Conservation (phyloP, 2,113 vertebrate genomes). For the Mionectes macconnelli region DNA sequence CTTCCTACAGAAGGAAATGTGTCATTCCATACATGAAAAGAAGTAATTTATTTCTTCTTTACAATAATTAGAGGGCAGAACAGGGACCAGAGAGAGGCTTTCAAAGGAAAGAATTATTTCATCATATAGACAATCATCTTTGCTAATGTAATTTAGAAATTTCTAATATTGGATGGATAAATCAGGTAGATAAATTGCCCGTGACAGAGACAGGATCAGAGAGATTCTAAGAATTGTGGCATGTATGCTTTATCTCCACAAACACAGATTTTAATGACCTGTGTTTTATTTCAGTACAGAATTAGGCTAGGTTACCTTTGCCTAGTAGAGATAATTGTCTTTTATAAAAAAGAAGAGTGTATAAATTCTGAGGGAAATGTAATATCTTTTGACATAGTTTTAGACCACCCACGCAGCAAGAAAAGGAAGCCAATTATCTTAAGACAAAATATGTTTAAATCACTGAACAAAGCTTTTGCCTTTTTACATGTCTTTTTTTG, state of each 20-base stretch:
- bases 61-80: not conserved
- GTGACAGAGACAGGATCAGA: not conserved
- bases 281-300: not conserved
- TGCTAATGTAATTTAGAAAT: slow-evolving; percentile 17
- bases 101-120: not conserved
- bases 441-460: slow-evolving; percentile 39
- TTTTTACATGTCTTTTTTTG: not conserved
- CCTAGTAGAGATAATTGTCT: slow-evolving; percentile 18
- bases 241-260: not conserved
- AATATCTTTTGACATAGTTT: slow-evolving; percentile 24
- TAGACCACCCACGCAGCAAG: slow-evolving; percentile 11
- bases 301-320: not conserved
- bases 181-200: slow-evolving; percentile 18
- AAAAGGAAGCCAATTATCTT: slow-evolving; percentile 6
- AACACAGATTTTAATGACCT: not conserved
- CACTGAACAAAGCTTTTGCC: not conserved
- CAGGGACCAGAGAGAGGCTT: not conserved
- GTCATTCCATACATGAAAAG: not conserved
- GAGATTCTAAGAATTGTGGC: not conserved
- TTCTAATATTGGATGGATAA: slow-evolving; percentile 19
- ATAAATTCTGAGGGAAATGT: slow-evolving; percentile 5
- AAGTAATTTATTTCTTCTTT: not conserved
- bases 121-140: not conserved
- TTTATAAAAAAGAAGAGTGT: slow-evolving; percentile 11
- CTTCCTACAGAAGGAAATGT: not conserved